Evolutionary conservation across 1,140 invertebrate species (phyloP), one percentile per base, ranked within the genome.

Genomic region (Papilio aristodemus): DNA sequence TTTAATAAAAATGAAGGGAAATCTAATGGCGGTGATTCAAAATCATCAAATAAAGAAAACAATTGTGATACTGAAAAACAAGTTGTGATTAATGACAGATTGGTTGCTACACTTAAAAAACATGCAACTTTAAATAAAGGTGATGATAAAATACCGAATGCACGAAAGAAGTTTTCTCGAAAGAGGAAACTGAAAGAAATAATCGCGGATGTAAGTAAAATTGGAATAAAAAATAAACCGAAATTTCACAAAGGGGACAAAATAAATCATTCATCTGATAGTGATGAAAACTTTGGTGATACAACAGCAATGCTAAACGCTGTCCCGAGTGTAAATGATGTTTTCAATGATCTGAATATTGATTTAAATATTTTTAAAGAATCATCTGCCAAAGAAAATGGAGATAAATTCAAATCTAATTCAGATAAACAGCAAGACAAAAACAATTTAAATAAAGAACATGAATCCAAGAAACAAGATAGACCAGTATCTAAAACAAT

Each of bases 251-350:
- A 83, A 75, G 68, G 22, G 11, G 7, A 75, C 19, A 72, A 70
- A 71, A 59, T 14, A 71, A 57, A 74, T 43, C 58, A 71, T 13
- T 37, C 14, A 43, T 36, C 68, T 57, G 72, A 74, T 59, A 76
- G 57, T 74, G 78, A 81, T 72, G 78, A 81, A 68, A 74, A 81
- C 57, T 69, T 71, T 68, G 11, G 71, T 32, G 71, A 82, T 75
- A 69, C 71, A 54, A 62, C 7, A 38, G 71, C 75, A 67, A 75
- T 85, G 17, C 75, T 92, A 32, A 86, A 91, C 70, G 84, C 74
- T 46, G 78, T 92, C 17, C 91, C 89, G 6, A 91, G 89, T 86
- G 91, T 91, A 9, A 87, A 91, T 78, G 89, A 91, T 81, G 73
- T 81, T 46, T 92, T 85, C 69, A 75, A 75, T 46, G 79, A 89